Conservation (phyloP, 2,797 vertebrate genomes). For the Alca torda region DNA sequence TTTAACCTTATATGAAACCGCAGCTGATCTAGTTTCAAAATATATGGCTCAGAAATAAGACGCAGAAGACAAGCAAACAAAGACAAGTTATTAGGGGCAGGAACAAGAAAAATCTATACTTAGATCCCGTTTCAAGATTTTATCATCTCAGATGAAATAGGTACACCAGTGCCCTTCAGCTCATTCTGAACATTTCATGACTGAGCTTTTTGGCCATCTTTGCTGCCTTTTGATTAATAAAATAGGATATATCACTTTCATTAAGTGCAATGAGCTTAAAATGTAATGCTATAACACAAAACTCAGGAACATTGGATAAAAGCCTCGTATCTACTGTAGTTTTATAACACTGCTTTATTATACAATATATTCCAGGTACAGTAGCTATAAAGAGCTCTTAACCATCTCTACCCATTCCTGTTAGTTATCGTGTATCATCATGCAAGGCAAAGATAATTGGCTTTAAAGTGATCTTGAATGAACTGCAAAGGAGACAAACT, state of each 20-base stretch:
- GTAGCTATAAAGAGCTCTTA: conserved; percentile 35
- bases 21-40: not conserved
- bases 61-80: not conserved
- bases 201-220: conserved; percentile 5
- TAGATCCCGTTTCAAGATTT: not conserved
- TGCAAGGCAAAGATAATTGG: conserved; percentile 37
- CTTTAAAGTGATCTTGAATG: conserved; percentile 47
- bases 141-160: not conserved
- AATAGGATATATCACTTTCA: conserved; percentile 25
- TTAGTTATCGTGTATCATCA: conserved; percentile 41
- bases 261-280: conserved; percentile 49
- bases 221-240: conserved; percentile 39
- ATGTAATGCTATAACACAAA: not conserved
- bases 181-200: not conserved
- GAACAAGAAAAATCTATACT: not conserved
- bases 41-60: not conserved
- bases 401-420: not conserved
- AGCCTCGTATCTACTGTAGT: not conserved
- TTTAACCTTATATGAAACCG: not conserved
- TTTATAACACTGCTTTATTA: conserved; percentile 48
- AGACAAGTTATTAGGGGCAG: not conserved
- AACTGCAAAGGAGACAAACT: conserved; percentile 10
- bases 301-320: conserved; percentile 4
- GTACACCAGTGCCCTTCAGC: not conserved
- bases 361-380: conserved; percentile 31